Conservation (phyloP, 2,797 vertebrate genomes). For the Artibeus jamaicensis region DNA sequence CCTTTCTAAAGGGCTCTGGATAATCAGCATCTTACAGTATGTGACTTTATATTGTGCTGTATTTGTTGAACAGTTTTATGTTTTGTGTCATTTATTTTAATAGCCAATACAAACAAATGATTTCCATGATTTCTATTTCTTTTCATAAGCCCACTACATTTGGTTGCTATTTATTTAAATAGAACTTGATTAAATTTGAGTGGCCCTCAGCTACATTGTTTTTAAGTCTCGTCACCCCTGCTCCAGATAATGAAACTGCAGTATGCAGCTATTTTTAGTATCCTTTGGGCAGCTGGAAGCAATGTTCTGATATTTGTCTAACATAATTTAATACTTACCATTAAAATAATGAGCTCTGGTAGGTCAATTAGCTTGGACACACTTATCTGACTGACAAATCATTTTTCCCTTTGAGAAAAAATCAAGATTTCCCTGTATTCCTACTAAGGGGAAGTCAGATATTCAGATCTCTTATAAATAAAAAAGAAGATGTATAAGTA, state of each 20-base stretch:
- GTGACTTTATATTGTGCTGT: slow-evolving; percentile 46
- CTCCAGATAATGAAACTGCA: slow-evolving; percentile 3
- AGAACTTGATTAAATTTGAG: slow-evolving; percentile 35
- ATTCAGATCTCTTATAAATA: background rate
- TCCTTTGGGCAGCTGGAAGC: slow-evolving; percentile 25
- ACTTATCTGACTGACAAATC: slow-evolving; percentile 13
- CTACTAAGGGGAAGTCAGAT: slow-evolving; percentile 15
- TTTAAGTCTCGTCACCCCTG: background rate
- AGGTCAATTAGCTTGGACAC: background rate
- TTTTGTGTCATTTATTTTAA: slow-evolving; percentile 44
- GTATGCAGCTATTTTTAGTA: slow-evolving; percentile 54
- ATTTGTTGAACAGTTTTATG: slow-evolving; percentile 59
- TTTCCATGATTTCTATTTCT: slow-evolving; percentile 42
- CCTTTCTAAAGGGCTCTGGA: background rate
- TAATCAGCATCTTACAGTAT: slow-evolving; percentile 41
- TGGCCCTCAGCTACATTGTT: background rate
- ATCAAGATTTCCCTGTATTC: background rate
- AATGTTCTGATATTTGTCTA: slow-evolving; percentile 48
- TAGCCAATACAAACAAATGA: background rate
- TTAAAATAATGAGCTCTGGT: slow-evolving; percentile 38
- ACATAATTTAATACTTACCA: slow-evolving; percentile 49
- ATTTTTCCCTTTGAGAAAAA: slow-evolving; percentile 29
- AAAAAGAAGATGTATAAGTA: background rate
- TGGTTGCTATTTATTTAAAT: slow-evolving; percentile 54
- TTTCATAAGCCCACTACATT: background rate